phyloP scores from a whole-genome alignment of 2,888 invertebrate species.

The Lasioglossum leucozonium region DNA sequence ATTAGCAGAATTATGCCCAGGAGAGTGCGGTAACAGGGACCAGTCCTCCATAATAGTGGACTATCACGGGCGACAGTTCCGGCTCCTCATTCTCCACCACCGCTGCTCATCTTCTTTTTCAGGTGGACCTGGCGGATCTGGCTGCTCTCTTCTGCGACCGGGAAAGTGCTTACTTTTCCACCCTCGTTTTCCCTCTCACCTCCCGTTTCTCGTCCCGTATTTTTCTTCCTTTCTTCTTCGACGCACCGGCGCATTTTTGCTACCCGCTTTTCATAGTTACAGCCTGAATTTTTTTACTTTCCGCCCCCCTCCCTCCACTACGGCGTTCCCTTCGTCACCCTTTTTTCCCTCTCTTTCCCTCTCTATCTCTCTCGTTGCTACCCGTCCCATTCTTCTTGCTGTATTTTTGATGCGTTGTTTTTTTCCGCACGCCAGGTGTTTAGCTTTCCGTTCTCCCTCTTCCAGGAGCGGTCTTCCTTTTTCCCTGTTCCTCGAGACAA shows the following conservation, averaged over 20 bases:
- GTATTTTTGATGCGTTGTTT: constrained; percentile 29
- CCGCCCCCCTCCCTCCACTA: background rate
- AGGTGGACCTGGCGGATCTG: constrained; percentile 12
- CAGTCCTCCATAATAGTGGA: constrained; percentile 27
- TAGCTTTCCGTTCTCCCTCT: constrained; percentile 8
- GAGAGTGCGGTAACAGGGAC: constrained; percentile 45
- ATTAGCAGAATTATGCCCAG: constrained; percentile 1
- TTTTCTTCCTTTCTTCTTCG: constrained; percentile 40
- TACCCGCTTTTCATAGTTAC: constrained; percentile 36
- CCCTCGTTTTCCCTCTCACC: background rate
- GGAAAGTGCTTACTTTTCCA: constrained; percentile 43
- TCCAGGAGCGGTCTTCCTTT: background rate
- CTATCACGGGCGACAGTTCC: constrained; percentile 14
- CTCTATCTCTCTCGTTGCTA: background rate
- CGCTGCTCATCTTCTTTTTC: constrained; percentile 31
- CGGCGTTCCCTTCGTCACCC: constrained; percentile 15
- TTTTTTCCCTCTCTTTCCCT: background rate
- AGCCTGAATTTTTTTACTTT: constrained; percentile 43
- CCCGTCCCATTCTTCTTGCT: background rate
- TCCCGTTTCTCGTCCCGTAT: constrained; percentile 15
- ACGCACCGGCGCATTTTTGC: constrained; percentile 25
- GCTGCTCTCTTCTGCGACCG: constrained; percentile 40
- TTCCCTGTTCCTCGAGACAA: background rate
- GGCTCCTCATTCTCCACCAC: constrained; percentile 22
- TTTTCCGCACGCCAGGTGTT: constrained; percentile 20